phyloP scores from a whole-genome alignment of 2,113 vertebrate species.

The Egretta garzetta region DNA sequence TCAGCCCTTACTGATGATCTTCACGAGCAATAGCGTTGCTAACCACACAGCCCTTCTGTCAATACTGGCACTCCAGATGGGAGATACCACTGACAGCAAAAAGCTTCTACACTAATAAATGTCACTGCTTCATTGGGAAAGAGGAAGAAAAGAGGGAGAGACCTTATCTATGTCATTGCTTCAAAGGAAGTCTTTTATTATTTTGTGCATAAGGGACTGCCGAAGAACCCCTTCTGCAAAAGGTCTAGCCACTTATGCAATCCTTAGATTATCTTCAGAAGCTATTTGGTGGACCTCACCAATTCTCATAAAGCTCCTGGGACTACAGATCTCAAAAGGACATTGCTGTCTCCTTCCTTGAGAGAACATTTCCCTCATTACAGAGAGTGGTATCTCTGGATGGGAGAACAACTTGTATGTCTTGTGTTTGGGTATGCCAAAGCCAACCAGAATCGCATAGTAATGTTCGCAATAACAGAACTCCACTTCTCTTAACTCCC shows the following conservation, averaged over 20 bases:
- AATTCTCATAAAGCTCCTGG: background rate
- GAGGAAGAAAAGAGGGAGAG: background rate
- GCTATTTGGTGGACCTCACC: background rate
- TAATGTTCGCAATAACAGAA: background rate
- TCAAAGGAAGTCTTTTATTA: background rate
- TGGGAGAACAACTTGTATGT: accelerated
- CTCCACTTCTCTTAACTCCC: background rate
- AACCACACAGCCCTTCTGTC: background rate
- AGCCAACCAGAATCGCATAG: background rate
- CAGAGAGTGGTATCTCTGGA: background rate
- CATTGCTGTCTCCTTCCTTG: background rate
- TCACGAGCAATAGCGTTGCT: background rate
- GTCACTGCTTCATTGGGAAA: background rate
- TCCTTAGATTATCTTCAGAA: background rate
- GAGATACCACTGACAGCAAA: background rate
- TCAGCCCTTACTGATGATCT: background rate
- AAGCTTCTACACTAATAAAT: background rate
- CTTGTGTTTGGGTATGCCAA: background rate
- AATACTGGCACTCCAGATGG: background rate
- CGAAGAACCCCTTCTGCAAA: background rate
- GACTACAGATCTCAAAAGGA: background rate
- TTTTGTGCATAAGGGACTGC: background rate
- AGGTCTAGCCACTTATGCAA: background rate
- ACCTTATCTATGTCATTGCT: background rate
- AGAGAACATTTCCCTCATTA: background rate